Conservation (phyloP, 2,797 vertebrate species). For the Dallia pectoralis region DNA sequence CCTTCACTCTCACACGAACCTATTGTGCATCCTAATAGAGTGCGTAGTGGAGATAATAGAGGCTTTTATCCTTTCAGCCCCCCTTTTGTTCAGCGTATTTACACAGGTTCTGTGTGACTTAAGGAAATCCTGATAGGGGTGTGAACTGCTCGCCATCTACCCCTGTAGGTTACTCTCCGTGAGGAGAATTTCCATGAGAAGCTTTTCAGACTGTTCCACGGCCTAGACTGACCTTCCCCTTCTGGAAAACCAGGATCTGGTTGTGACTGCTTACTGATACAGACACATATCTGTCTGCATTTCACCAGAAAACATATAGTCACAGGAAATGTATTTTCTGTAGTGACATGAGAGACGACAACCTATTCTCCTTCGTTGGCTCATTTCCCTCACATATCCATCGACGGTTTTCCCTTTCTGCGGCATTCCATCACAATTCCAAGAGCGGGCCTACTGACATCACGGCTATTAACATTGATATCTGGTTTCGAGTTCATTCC, state of each 20-base stretch:
- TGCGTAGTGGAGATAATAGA: conserved; percentile 14
- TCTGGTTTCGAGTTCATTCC: conserved; percentile 60
- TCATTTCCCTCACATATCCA: background rate
- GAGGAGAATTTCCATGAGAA: background rate
- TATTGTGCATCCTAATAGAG: conserved; percentile 31
- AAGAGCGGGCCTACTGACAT: conserved; percentile 12
- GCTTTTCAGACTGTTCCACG: background rate
- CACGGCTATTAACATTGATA: conserved; percentile 68
- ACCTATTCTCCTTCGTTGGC: background rate
- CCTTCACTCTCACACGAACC: conserved; percentile 33
- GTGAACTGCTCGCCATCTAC: conserved; percentile 24
- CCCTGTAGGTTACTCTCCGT: background rate
- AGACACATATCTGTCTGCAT: background rate
- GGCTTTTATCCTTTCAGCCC: background rate
- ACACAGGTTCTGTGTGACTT: conserved; percentile 24
- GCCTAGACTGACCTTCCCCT: background rate
- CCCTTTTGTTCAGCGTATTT: conserved; percentile 3
- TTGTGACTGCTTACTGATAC: background rate
- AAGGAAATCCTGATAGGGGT: conserved; percentile 37
- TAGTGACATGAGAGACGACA: background rate
- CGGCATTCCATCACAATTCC: background rate
- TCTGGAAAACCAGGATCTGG: background rate
- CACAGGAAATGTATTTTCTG: background rate
- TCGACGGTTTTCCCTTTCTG: background rate
- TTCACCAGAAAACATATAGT: background rate